These are phyloP conservation scores for Harmothoe impar DNA, from an alignment of 2,888 invertebrate genomes.

Conservation along the genomic window DNA sequence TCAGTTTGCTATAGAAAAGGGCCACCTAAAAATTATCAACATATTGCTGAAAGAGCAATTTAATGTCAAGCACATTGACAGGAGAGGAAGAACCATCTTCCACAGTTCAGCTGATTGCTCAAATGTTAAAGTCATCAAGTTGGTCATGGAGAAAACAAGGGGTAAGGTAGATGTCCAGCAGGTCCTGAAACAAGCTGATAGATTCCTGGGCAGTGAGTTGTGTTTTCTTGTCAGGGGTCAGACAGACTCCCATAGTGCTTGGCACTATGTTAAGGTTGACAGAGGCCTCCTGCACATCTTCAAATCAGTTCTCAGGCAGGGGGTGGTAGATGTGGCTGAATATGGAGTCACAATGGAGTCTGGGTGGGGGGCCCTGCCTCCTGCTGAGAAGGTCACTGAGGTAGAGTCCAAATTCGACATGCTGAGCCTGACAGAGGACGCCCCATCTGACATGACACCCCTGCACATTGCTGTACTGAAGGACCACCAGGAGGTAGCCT, in stretches of 20 bases:
- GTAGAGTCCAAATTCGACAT: neutral
- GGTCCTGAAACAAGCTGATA: neutral
- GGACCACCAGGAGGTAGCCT: conserved; percentile 22
- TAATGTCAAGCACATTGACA: neutral
- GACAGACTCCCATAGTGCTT: neutral
- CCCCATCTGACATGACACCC: conserved; percentile 55
- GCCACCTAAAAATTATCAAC: neutral
- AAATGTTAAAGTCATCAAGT: neutral
- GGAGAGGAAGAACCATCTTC: conserved; percentile 7
- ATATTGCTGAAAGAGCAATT: neutral
- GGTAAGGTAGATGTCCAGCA: neutral
- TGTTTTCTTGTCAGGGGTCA: neutral
- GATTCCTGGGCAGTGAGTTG: neutral
- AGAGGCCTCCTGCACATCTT: neutral
- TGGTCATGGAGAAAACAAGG: neutral
- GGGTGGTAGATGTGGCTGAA: conserved; percentile 5
- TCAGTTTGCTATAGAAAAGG: conserved; percentile 49
- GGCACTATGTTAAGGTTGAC: conserved; percentile 45
- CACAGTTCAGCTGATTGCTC: neutral
- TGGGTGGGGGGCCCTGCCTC: conserved; percentile 31
- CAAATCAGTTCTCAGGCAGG: neutral
- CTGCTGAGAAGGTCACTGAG: neutral
- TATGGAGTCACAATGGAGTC: conserved; percentile 2
- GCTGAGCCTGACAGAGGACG: neutral
- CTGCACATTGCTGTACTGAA: conserved; percentile 57